Evolutionary conservation across 2,113 vertebrate genomes (phyloP).

Genomic region (Psettodes erumei): DNA sequence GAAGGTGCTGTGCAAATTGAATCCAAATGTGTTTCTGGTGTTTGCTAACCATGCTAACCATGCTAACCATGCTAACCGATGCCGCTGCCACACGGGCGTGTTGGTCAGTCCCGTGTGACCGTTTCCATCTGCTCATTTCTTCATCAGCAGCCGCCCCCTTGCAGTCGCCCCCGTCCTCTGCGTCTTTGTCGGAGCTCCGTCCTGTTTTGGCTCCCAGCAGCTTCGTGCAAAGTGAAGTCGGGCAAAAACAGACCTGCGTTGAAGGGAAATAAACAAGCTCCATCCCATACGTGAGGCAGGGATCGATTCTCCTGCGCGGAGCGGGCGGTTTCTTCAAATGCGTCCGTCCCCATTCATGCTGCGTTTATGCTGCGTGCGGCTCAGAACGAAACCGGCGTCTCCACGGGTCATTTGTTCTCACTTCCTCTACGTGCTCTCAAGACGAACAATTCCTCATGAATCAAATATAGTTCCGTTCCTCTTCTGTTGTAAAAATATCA

Average conservation of each 20-base stretch:
- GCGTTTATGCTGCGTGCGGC: not conserved
- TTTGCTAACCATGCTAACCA: conserved; percentile 25
- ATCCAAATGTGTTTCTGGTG: conserved; percentile 23
- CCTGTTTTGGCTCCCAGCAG: conserved; percentile 46
- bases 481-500: conserved; percentile 50
- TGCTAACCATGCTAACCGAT: too few relatives aligned
- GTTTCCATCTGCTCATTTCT: too few relatives aligned
- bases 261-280: conserved; percentile 31
- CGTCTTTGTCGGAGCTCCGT: conserved; percentile 18
- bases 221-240: conserved; percentile 50
- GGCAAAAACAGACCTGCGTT: conserved; percentile 28
- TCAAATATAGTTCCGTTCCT: conserved; percentile 29
- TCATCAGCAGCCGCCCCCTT: conserved; percentile 2
- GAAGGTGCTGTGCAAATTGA: conserved; percentile 4
- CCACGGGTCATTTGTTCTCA: not conserved
- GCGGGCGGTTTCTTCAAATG: conserved; percentile 18
- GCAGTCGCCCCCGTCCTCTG: conserved; percentile 24
- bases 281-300: conserved; percentile 14
- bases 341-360: not conserved
- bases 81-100: not conserved
- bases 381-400: not conserved
- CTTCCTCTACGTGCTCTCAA: not conserved
- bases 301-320: conserved; percentile 34
- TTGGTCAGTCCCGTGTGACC: too few relatives aligned
- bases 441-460: conserved; percentile 38